phyloP scores from a whole-genome alignment of 2,113 vertebrate genomes.

The Prionailurus bengalensis region DNA sequence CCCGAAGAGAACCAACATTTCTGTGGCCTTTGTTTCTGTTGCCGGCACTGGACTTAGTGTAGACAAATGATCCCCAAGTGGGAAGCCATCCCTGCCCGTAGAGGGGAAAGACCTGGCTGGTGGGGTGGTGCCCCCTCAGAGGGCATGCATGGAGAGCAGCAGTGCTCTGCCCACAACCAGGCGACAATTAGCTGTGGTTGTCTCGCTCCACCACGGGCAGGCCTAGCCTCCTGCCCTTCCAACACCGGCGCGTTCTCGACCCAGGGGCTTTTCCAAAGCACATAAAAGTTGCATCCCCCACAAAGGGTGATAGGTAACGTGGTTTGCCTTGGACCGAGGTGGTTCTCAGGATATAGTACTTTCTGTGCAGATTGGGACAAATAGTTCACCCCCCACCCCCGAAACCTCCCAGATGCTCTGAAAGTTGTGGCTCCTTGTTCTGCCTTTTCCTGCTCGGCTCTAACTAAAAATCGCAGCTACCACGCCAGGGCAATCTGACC shows the following conservation, averaged over 20 bases:
- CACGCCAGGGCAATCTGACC: background rate
- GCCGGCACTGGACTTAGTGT: background rate
- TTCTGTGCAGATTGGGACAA: background rate
- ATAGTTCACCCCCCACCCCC: background rate
- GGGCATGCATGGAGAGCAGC: no score
- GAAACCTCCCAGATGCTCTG: background rate
- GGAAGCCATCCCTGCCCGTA: background rate
- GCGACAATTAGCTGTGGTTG: no score
- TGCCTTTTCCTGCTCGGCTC: background rate
- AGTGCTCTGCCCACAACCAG: no score
- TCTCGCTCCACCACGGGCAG: background rate
- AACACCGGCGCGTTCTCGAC: background rate
- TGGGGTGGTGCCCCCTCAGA: no score
- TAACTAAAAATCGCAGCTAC: background rate
- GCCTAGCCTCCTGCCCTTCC: background rate
- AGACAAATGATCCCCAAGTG: background rate
- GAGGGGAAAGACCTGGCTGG: no score
- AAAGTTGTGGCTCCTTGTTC: background rate
- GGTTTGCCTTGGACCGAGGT: background rate
- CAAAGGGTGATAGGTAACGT: background rate
- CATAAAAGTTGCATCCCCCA: background rate
- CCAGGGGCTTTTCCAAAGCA: background rate
- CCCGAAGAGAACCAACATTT: background rate
- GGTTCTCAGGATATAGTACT: background rate
- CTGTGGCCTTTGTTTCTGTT: background rate